Conservation (phyloP, 1,140 invertebrate species). For the Pteromalus puparum region DNA sequence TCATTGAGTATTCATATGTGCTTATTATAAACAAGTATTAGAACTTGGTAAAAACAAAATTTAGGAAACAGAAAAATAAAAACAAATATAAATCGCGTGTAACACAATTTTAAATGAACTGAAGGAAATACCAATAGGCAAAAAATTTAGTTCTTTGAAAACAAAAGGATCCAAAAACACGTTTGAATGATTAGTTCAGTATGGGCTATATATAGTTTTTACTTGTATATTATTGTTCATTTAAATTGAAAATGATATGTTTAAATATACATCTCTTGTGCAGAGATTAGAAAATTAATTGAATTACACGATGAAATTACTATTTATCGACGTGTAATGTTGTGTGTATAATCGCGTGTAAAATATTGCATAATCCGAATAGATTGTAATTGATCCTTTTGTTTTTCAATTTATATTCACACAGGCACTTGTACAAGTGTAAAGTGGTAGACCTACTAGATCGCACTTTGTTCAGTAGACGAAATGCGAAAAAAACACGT, state of each 20-base stretch:
- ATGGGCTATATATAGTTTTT: conserved; percentile 27
- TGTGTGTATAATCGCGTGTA: conserved; percentile 46
- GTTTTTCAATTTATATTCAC: conserved; percentile 45
- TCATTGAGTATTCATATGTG: conserved; percentile 43
- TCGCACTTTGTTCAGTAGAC: conserved; percentile 47
- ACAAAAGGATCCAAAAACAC: conserved; percentile 32
- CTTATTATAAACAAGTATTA: conserved; percentile 49
- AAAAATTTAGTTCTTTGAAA: conserved; percentile 25
- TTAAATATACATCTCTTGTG: conserved; percentile 11
- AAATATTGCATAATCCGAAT: conserved; percentile 46
- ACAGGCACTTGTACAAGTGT: conserved; percentile 46
- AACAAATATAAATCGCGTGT: background rate
- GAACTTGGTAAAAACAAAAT: conserved; percentile 24
- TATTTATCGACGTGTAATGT: conserved; percentile 25
- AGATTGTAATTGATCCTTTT: conserved; percentile 38
- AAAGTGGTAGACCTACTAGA: conserved; percentile 47
- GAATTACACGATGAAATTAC: conserved; percentile 24
- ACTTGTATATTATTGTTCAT: conserved; percentile 22
- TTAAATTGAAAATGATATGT: conserved; percentile 35
- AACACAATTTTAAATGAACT: conserved; percentile 24
- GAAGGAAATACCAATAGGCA: conserved; percentile 1
- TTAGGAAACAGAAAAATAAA: background rate
- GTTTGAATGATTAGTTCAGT: background rate
- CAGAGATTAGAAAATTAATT: conserved; percentile 41
- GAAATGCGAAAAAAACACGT: conserved; percentile 34